Percentiles rank a stretch among this genome's conserved stretches.
phyloP scores from a whole-genome alignment of 2,113 vertebrate species.

The Sisor rabdophorus region DNA sequence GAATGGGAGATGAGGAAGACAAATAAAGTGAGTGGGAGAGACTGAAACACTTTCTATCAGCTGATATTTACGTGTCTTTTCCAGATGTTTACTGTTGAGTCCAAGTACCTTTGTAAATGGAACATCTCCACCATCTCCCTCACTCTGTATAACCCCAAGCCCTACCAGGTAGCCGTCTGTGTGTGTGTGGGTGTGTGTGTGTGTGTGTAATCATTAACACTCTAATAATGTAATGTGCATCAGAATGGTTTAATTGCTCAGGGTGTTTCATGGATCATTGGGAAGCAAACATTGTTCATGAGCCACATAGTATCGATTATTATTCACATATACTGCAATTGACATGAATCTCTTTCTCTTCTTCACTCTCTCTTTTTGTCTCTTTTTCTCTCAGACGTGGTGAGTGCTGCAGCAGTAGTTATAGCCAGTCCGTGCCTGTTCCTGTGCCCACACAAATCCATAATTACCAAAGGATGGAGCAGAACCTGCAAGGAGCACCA shows the following conservation, averaged over 20 bases:
- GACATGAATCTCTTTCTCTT: not conserved
- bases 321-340: not conserved
- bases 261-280: not conserved
- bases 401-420: constrained; percentile 67
- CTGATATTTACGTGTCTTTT: constrained; percentile 23
- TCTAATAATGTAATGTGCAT: not conserved
- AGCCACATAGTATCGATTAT: constrained; percentile 8
- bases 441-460: constrained; percentile 90
- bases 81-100: constrained; percentile 73
- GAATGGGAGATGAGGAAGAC: too few relatives aligned
- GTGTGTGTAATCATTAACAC: not conserved
- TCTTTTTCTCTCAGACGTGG: constrained; percentile 55
- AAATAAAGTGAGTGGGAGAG: too few relatives aligned
- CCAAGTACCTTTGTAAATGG: constrained; percentile 70
- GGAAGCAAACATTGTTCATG: constrained; percentile 25
- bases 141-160: constrained; percentile 70
- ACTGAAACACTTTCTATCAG: not conserved
- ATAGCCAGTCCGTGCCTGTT: constrained; percentile 80
- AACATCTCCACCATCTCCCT: constrained; percentile 74
- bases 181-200: constrained; percentile 7
- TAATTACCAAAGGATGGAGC: constrained; percentile 89
- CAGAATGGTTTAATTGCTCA: not conserved
- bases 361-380: not conserved
- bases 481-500: constrained; percentile 74
- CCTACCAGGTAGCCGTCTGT: constrained; percentile 71